Evolutionary conservation across 2,797 vertebrate genomes (phyloP), one percentile per base, ranked within the genome.

Genomic region (Crenuchus spilurus): DNA sequence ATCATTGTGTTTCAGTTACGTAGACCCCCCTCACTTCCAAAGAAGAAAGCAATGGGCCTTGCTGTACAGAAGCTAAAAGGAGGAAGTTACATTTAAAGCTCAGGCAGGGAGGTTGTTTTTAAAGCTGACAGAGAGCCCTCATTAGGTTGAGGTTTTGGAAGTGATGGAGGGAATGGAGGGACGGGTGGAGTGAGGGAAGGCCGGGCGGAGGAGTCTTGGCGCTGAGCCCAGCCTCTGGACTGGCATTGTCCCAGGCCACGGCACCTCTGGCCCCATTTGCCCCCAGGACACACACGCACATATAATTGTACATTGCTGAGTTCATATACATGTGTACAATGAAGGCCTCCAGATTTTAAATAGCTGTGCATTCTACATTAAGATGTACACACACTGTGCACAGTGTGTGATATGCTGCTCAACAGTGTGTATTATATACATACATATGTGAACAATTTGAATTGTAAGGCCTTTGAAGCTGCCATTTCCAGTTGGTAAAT

Each of bases 71-170:
- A 57, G 71, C 71, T 74, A 58, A 74, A 41, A 74, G 51, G n/a
- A 80, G 78, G 62, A 72, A 80, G 37, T 70, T 51, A 52, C 74
- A 77, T 80, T 80, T 77, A 70, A 75, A 63, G 74, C 54, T 1
- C 18, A 41, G 58, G 79, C 65, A 41, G 65, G 44, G 65, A 51
- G 52, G 52, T 26, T 66, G 54, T 71, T 67, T 79, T 77, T 83
- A 86, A 77, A 86, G 84, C 84, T 82, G 63, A 67, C 72, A 88
- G 86, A 85, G 85, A 86, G 85, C 90, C 78, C 84, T 92, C 88
- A 91, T 92, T 92, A 93, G 88, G 83, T 81, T 88, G 89, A 91
- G 89, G 90, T 92, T 80, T 89, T 84, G 79, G 70, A 74, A 72
- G 69, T 75, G 79, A 80, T 80, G 79, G 84, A 84, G 82, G 60